These are phyloP conservation scores for Cataglyphis cursor DNA, from an alignment of 2,888 invertebrate genomes.

Conservation along the genomic window DNA sequence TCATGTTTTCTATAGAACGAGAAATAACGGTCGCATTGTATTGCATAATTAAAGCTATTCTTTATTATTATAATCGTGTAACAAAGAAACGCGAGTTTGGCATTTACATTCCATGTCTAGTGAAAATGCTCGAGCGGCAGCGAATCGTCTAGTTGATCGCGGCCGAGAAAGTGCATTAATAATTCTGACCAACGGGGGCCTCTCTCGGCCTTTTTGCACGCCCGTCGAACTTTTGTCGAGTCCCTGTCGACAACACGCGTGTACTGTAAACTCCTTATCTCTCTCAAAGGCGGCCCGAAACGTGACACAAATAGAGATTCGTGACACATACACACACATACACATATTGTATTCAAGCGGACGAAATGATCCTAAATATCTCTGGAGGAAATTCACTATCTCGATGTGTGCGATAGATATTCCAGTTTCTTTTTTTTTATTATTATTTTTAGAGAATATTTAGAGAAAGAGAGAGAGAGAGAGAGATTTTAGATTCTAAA, in stretches of 20 bases:
- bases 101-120: slow-evolving; percentile 7
- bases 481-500: not conserved
- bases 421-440: no score
- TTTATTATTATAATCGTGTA: not conserved
- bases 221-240: slow-evolving; percentile 9
- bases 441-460: not conserved
- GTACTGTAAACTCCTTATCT: slow-evolving; percentile 28
- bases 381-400: no score
- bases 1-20: not conserved
- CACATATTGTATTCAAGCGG: not conserved
- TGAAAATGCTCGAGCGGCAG: not conserved
- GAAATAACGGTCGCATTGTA: not conserved
- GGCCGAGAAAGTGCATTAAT: slow-evolving; percentile 65
- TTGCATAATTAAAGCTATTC: slow-evolving; percentile 28
- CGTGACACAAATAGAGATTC: slow-evolving; percentile 38
- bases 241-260: not conserved
- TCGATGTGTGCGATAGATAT: not conserved
- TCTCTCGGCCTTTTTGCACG: not conserved
- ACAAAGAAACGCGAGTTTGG: not conserved
- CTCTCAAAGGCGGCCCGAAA: slow-evolving; percentile 24
- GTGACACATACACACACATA: not conserved
- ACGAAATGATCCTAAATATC: not conserved
- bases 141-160: slow-evolving; percentile 9
- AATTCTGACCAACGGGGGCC: slow-evolving; percentile 37
- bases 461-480: not conserved